Evolutionary conservation across 2,113 vertebrate genomes (phyloP).

Genomic region (Albula glossodonta): DNA sequence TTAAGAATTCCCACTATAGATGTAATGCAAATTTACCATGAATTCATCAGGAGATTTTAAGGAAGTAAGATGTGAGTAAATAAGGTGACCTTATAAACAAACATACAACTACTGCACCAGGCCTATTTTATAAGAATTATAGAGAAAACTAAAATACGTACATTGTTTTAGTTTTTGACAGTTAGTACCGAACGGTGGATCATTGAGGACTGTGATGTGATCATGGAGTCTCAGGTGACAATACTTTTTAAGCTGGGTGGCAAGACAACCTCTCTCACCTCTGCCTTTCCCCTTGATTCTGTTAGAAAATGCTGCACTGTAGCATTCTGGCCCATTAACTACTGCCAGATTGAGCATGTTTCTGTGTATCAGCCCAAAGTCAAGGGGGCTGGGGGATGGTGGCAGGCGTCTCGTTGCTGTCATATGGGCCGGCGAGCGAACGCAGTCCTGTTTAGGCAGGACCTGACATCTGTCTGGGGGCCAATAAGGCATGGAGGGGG

Average conservation of each 20-base stretch:
- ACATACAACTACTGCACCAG: too few relatives aligned
- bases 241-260: not conserved
- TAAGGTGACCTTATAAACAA: too few relatives aligned
- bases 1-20: too few relatives aligned
- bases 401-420: not conserved
- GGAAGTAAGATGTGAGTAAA: too few relatives aligned
- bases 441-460: conserved; percentile 29
- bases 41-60: too few relatives aligned
- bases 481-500: not conserved
- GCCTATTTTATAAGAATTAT: too few relatives aligned
- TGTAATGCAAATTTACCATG: too few relatives aligned
- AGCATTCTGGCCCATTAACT: not conserved
- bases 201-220: not conserved
- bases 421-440: not conserved
- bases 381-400: not conserved
- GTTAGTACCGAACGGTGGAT: too few relatives aligned
- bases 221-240: not conserved
- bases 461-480: conserved; percentile 54
- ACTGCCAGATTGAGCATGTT: not conserved
- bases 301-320: not conserved
- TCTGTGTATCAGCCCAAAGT: not conserved
- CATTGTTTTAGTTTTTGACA: too few relatives aligned
- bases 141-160: too few relatives aligned
- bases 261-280: not conserved
- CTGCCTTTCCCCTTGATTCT: not conserved